These are phyloP conservation scores for Cydia amplana DNA, from an alignment of 1,140 invertebrate genomes.

Conservation along the genomic window DNA sequence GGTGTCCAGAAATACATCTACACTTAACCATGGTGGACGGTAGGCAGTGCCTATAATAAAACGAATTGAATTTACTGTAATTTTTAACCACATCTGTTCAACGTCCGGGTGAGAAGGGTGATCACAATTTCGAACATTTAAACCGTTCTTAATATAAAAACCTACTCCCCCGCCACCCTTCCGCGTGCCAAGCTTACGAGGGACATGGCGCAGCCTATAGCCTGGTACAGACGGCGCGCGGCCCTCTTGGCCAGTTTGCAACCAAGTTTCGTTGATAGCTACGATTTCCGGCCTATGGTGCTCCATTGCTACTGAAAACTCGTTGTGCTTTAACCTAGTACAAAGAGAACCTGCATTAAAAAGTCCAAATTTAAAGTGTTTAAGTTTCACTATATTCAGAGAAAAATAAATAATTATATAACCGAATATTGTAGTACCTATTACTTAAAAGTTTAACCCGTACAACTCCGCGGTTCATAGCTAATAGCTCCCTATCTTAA, in stretches of 20 bases:
- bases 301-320: slow-evolving; percentile 21
- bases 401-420: not conserved
- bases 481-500: not conserved
- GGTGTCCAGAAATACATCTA: too few species aligned
- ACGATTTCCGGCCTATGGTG: not conserved
- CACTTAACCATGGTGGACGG: too few species aligned
- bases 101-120: too few species aligned
- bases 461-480: not conserved
- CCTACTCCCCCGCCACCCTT: slow-evolving; percentile 24
- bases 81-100: too few species aligned
- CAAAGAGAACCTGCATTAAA: slow-evolving; percentile 30
- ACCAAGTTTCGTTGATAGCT: slow-evolving; percentile 33
- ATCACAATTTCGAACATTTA: not conserved
- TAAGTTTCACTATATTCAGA: not conserved
- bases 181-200: not conserved
- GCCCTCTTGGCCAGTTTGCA: slow-evolving; percentile 1
- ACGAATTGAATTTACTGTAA: too few species aligned
- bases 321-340: not conserved
- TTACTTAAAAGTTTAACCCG: too few species aligned
- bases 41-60: too few species aligned
- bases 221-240: slow-evolving; percentile 5
- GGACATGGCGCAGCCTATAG: slow-evolving; percentile 22
- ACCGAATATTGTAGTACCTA: too few species aligned
- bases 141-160: not conserved
- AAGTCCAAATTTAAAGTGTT: slow-evolving; percentile 26